Conservation (phyloP, 2,888 invertebrate species). For the Hypolimnas misippus region DNA sequence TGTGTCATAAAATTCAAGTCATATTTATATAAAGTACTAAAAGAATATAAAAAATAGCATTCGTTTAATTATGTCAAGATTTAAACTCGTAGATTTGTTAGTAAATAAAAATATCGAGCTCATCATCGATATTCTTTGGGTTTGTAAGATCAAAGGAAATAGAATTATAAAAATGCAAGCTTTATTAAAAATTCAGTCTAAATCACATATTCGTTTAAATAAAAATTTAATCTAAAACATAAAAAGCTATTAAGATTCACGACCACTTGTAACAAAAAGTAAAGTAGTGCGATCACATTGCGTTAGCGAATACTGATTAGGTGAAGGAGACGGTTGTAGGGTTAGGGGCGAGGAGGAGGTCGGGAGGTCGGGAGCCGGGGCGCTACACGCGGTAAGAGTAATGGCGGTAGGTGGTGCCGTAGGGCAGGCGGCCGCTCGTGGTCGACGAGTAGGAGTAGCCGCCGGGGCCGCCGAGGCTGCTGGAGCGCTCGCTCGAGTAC, state of each 20-base stretch:
- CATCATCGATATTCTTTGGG: slow-evolving; percentile 65
- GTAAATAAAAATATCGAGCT: slow-evolving; percentile 66
- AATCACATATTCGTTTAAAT: slow-evolving; percentile 61
- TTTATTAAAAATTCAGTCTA: slow-evolving; percentile 83
- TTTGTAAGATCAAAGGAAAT: slow-evolving; percentile 60
- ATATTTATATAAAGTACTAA: too few species aligned
- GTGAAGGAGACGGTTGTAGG: slow-evolving; percentile 54
- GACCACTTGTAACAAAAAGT: slow-evolving; percentile 65
- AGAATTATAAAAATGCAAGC: slow-evolving; percentile 75
- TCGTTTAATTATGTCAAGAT: slow-evolving; percentile 11
- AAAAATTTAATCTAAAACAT: slow-evolving; percentile 62
- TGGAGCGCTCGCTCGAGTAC: slow-evolving; percentile 89
- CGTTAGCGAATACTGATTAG: slow-evolving; percentile 80
- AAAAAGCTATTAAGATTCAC: slow-evolving; percentile 68
- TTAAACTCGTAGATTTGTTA: slow-evolving; percentile 50
- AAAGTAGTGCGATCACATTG: slow-evolving; percentile 78
- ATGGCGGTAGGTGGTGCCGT: slow-evolving; percentile 92
- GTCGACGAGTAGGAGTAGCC: slow-evolving; percentile 93
- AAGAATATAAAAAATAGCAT: not conserved
- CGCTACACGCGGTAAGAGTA: slow-evolving; percentile 93
- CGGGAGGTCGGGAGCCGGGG: slow-evolving; percentile 58
- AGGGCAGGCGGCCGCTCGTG: slow-evolving; percentile 91
- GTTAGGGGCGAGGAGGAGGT: slow-evolving; percentile 55
- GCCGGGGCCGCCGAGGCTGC: slow-evolving; percentile 90
- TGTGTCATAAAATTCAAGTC: too few species aligned